Evolutionary conservation across 1,140 invertebrate species (phyloP), one percentile per base, ranked within the genome.

Genomic region (Diachasmimorpha longicaudata): DNA sequence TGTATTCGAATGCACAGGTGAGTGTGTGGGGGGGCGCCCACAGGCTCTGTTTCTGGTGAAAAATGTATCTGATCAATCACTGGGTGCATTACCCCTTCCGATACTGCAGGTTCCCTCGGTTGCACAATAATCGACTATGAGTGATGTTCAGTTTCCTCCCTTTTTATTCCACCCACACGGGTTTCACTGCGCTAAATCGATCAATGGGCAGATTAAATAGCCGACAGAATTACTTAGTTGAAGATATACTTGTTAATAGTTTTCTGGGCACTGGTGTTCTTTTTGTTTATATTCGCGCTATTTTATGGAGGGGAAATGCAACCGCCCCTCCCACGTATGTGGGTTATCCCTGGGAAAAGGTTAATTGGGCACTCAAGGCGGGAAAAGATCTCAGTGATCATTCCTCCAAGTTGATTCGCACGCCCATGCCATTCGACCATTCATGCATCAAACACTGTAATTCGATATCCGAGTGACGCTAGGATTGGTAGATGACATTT

Each of bases 331-430:
- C 25, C 66, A 74, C 66, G 73, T 68, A 69, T 74, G 73, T 74
- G n/a, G 73, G 66, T 74, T 74, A 69, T 44, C 66, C 66, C 23
- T 58, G 48, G 73, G 75, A 73, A 81, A 81, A 82, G 79, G 80
- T 82, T 82, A 82, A 82, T 81, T 81, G 81, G 79, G 31, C 79
- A 77, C 75, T 79, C 70, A 73, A 71, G 70, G 76, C 67, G 72
- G 46, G 52, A 52, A 77, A 74, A 78, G 74, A 71, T 75, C 52
- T 63, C 76, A 63, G 70, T 77, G 66, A 75, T 70, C 46, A 58
- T 42, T 68, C 23, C 48, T 63, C 52, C 19, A 63, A 63, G 46
- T 46, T 58, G 39, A 46, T 76, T 76, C 70, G 44, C 70, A 72
- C 75, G 75, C 73, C 73, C 73, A 74, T 74, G 58, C 63, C 3